These are phyloP conservation scores for Tragelaphus imberbis DNA, from an alignment of 2,113 vertebrate genomes.

Conservation along the genomic window DNA sequence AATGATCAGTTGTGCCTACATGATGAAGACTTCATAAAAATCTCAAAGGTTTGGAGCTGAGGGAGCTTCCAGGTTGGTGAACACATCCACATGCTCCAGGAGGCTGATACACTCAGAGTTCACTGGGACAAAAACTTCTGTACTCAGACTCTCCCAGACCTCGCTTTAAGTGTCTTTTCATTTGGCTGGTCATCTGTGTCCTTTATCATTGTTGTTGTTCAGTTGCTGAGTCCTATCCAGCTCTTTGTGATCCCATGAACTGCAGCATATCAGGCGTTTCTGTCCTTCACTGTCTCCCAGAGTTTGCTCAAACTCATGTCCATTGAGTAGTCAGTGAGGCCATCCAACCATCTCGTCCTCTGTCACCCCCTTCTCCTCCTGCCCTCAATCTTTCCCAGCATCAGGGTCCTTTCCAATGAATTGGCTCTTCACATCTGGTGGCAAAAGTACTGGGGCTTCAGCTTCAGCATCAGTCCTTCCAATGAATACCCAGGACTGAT, in stretches of 20 bases:
- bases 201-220: background rate
- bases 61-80: background rate
- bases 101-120: background rate
- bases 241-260: background rate
- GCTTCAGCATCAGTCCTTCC: background rate
- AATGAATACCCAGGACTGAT: background rate
- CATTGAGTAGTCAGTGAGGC: background rate
- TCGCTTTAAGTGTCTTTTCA: background rate
- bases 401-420: background rate
- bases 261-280: background rate
- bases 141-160: background rate
- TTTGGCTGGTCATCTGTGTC: background rate
- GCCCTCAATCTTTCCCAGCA: background rate
- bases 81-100: background rate
- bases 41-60: background rate
- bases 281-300: background rate
- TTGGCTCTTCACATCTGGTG: background rate
- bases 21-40: background rate
- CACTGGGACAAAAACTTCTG: background rate
- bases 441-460: background rate
- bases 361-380: background rate
- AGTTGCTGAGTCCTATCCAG: background rate
- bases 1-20: background rate
- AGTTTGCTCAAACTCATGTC: background rate
- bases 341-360: background rate